These are phyloP conservation scores for Lysandra bellargus DNA, from an alignment of 2,888 invertebrate genomes.

Conservation along the genomic window DNA sequence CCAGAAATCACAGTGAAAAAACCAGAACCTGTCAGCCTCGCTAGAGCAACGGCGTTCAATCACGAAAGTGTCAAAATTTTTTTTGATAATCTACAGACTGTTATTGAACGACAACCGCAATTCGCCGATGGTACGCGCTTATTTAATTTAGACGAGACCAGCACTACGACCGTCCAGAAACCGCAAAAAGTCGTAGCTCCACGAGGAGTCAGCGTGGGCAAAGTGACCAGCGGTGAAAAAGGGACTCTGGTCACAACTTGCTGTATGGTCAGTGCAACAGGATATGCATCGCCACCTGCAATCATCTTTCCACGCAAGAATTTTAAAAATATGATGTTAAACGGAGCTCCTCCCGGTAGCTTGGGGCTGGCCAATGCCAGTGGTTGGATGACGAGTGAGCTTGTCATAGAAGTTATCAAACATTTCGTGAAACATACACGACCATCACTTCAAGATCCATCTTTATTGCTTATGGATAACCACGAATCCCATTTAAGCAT, in stretches of 20 bases:
- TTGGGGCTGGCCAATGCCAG: conserved; percentile 38
- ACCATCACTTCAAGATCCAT: conserved; percentile 5
- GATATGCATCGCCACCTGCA: conserved; percentile 39
- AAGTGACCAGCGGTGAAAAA: conserved; percentile 28
- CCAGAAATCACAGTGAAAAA: conserved; percentile 22
- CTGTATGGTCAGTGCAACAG: conserved; percentile 38
- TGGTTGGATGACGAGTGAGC: conserved; percentile 37
- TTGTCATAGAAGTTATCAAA: conserved; percentile 41
- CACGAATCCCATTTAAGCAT: conserved; percentile 35
- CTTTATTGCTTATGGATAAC: conserved; percentile 35
- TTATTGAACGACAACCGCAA: conserved; percentile 32
- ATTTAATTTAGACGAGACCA: conserved; percentile 36
- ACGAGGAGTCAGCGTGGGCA: conserved; percentile 13
- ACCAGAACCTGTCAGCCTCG: conserved; percentile 32
- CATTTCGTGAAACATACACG: conserved; percentile 39
- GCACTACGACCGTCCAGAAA: conserved; percentile 40
- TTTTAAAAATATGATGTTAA: conserved; percentile 36
- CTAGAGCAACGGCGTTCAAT: conserved; percentile 38
- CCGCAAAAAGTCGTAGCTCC: conserved; percentile 29
- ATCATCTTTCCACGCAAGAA: conserved; percentile 41
- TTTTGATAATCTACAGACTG: conserved; percentile 36
- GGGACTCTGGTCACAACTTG: conserved; percentile 40
- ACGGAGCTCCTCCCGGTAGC: conserved; percentile 39
- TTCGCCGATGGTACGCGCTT: conserved; percentile 27
- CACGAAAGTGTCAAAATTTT: conserved; percentile 16